Evolutionary conservation across 2,797 vertebrate genomes (phyloP), one percentile per base, ranked within the genome.

Genomic region (Xenentodon cancila): DNA sequence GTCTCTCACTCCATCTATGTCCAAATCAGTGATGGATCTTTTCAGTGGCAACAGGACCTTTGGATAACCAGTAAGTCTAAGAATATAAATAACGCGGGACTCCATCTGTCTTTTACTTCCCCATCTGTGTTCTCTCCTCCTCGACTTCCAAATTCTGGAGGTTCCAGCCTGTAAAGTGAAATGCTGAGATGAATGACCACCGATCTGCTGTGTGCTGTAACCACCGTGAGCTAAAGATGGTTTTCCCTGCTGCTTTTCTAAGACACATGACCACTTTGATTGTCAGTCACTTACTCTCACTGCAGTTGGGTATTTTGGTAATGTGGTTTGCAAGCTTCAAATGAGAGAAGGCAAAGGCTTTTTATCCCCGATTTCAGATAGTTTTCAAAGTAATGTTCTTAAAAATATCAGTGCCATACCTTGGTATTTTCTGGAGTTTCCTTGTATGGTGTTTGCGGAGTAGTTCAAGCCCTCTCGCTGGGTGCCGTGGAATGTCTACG

Each of bases 401-500:
- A 74, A 77, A 86, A 84, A 85, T 81, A 77, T 73, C 50, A 49
- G 55, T 63, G 60, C 63, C 21, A 13, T 53, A 44, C 20, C 12
- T 7, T 9, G 74, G 69, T 61, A 55, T 71, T 77, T 84, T 69
- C 70, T 66, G 47, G 56, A 53, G 57, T 71, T 77, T 82, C 73
- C 68, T 73, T 84, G 40, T 68, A 79, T 51, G 62, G 60, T 88
- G 86, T 90, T 91, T 88, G 89, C 1, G 42, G 77, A 89, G 74
- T 51, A 82, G 84, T 84, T 86, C 78, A 86, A 53, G 56, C 62
- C 80, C 76, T 87, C 83, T 85, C 84, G 19, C 77, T 77, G 84
- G 81, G 79, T 76, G 75, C 80, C 73, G 58, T 73, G 87, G 88
- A 89, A 89, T 89, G 85, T 84, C 82, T 63, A 63, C 20, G 53